Conservation (phyloP, 2,888 invertebrate species). For the Fragum sueziense region DNA sequence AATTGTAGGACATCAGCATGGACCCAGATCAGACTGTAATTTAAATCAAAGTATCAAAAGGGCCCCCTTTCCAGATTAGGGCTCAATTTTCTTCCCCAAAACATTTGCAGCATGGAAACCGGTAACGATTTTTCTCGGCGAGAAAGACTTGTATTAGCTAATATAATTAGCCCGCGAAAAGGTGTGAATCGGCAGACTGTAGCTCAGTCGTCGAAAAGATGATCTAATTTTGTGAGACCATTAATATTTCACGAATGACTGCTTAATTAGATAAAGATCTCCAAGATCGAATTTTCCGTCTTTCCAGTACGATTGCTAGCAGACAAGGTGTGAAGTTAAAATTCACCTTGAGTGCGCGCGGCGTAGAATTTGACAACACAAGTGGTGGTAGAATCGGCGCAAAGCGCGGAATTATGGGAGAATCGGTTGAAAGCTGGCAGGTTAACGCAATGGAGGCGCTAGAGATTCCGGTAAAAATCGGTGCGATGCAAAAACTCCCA, state of each 20-base stretch:
- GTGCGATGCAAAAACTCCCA: conserved; percentile 58
- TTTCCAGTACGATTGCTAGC: conserved; percentile 57
- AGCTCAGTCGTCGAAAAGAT: conserved; percentile 65
- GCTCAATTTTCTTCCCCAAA: conserved; percentile 44
- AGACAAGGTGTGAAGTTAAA: conserved; percentile 69
- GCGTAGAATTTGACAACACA: conserved; percentile 67
- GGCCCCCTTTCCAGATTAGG: no score
- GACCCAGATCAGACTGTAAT: no score
- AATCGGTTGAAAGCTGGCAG: conserved; percentile 55
- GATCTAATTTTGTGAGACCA: conserved; percentile 70
- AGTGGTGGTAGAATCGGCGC: conserved; percentile 63
- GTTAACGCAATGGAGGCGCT: conserved; percentile 52
- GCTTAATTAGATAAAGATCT: conserved; percentile 69
- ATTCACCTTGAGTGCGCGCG: conserved; percentile 70
- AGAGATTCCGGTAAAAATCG: conserved; percentile 42
- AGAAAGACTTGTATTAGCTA: conserved; percentile 61
- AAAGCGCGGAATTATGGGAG: conserved; percentile 56
- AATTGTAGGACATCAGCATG: no score
- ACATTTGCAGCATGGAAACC: conserved; percentile 25
- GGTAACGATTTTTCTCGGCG: conserved; percentile 49
- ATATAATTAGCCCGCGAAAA: conserved; percentile 67
- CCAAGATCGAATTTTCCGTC: conserved; percentile 68
- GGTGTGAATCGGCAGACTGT: conserved; percentile 70
- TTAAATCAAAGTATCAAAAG: no score
- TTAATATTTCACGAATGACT: conserved; percentile 72